A percentile compares a stretch with the other conserved stretches of the same genome.
Conservation (phyloP, 2,113 vertebrate genomes). For the Gallinago paraguaiae region DNA sequence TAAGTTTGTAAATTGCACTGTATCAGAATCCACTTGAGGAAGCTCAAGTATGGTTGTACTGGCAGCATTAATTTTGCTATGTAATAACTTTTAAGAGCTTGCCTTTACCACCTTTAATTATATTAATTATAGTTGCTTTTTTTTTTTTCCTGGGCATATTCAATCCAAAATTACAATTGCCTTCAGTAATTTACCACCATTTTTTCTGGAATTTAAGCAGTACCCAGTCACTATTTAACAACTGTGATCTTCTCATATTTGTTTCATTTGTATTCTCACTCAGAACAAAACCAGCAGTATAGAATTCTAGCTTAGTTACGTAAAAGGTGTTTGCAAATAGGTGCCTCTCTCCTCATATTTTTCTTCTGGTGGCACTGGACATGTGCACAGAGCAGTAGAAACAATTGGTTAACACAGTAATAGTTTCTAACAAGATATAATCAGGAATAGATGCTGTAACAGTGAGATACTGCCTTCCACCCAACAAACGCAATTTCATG, state of each 20-base stretch:
- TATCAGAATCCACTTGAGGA: neutral
- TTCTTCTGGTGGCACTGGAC: neutral
- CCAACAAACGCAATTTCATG: neutral
- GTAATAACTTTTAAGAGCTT: neutral
- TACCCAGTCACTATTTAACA: neutral
- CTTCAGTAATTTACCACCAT: rapidly evolving
- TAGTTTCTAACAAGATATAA: neutral
- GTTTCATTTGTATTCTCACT: neutral
- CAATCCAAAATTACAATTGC: neutral
- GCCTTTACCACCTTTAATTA: neutral
- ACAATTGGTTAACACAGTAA: neutral
- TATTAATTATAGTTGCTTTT: neutral
- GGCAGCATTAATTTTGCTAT: neutral
- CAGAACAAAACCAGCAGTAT: neutral
- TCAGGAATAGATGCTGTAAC: neutral
- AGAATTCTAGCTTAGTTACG: constrained; percentile 29
- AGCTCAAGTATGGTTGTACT: neutral
- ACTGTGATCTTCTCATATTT: neutral
- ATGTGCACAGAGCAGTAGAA: neutral
- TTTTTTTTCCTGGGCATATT: neutral
- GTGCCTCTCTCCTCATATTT: neutral
- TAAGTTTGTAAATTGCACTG: neutral
- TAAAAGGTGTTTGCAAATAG: constrained; percentile 12
- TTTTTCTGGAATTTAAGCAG: neutral
- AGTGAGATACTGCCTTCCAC: neutral